Conservation (phyloP, 2,888 invertebrate genomes). For the Drosophila melanosoma region DNA sequence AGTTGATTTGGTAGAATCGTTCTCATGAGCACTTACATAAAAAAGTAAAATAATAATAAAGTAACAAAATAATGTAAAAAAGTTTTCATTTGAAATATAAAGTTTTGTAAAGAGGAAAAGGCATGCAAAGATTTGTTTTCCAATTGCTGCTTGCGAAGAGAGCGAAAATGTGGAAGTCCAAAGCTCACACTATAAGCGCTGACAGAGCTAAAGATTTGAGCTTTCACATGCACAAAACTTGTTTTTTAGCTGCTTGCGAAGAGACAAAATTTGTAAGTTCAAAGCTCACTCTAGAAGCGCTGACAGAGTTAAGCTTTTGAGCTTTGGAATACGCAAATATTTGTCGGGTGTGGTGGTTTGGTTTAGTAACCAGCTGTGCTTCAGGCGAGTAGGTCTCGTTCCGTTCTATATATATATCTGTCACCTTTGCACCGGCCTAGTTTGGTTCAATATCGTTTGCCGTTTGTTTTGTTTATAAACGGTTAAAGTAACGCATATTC, state of each 20-base stretch:
- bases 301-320: constrained; percentile 27
- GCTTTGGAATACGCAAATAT: neutral
- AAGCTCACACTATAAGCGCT: constrained; percentile 14
- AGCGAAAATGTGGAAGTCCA: neutral
- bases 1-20: no score
- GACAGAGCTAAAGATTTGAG: constrained; percentile 22
- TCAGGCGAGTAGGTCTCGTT: constrained; percentile 28
- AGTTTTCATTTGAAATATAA: neutral
- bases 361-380: constrained; percentile 27
- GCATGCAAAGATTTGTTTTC: neutral
- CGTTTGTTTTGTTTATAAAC: constrained; percentile 3
- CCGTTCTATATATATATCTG: neutral
- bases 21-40: no score
- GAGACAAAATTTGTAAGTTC: neutral
- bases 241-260: neutral
- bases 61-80: neutral
- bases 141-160: neutral
- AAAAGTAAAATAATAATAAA: neutral
- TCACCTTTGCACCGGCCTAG: constrained; percentile 32
- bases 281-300: constrained; percentile 18
- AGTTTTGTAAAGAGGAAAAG: neutral
- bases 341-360: neutral
- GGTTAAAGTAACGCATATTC: neutral
- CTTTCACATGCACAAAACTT: neutral
- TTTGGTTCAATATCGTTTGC: neutral